Evolutionary conservation across 2,113 vertebrate species (phyloP), one percentile per base, ranked within the genome.

Genomic region (Calonectris borealis): DNA sequence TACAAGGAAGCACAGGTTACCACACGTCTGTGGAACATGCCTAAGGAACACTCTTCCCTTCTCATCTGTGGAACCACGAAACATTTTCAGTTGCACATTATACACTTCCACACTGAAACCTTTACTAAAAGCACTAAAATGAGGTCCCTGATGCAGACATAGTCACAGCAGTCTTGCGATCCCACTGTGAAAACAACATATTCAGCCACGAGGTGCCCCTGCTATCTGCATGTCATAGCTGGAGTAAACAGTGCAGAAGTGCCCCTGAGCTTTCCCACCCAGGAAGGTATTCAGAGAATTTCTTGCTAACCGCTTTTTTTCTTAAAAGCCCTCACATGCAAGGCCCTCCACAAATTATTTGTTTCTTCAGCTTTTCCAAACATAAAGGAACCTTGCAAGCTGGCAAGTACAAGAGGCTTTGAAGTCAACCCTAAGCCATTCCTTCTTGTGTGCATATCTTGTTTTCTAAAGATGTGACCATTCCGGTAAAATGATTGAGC

Each of bases 291-390:
- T 36, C 54, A 51, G 49, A 77, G 46, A 95, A 85, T 78, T 62
- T 65, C 17, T 61, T 66, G 65, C 26, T 81, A 27, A 76, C 69
- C 1, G 15, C 31, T 80, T 80, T 61, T 61, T 68, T 20, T 38
- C 32, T 70, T 48, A 42, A 60, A 94, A 89, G 44, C 7, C 2
- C 1, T 72, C 57, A 60, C 13, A 64, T 14, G 26, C 42, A 87
- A 86, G 24, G 69, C 32, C 11, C 40, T 68, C 27, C 31, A 90
- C 10, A 69, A 90, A 88, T 51, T 52, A 54, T 52, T 46, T 82
- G 21, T 52, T 83, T 79, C 51, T 86, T 94, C 40, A 77, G 19
- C 71, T 80, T 85, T 88, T 75, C 51, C 79, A 88, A 93, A 83
- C 32, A 57, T n/a, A 73, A 72, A 86, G 49, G 31, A 80, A 72